A percentile compares a stretch with the other conserved stretches of the same genome.
Evolutionary conservation across 2,113 vertebrate genomes (phyloP).

Genomic region (Zapornia atra): DNA sequence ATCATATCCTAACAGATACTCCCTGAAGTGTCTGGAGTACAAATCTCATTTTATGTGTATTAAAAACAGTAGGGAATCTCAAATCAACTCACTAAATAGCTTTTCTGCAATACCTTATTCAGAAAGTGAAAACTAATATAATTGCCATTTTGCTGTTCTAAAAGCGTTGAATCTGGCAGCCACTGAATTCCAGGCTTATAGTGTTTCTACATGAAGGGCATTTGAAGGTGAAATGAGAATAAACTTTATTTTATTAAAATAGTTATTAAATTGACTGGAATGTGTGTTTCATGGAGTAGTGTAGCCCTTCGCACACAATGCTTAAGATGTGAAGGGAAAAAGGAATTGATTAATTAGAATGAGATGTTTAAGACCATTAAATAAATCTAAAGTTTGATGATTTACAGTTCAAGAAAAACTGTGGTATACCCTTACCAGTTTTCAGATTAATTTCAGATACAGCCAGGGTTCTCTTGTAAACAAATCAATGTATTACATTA

Average conservation of each 20-base stretch:
- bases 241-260: background rate
- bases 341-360: background rate
- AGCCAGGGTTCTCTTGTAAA: background rate
- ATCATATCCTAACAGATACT: slow-evolving; percentile 28
- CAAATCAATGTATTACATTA: slow-evolving; percentile 33
- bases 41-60: slow-evolving; percentile 52
- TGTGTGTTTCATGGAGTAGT: background rate
- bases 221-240: slow-evolving; percentile 33
- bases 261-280: background rate
- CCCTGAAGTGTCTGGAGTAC: slow-evolving; percentile 19
- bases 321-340: background rate
- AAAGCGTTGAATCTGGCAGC: background rate
- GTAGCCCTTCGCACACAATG: background rate
- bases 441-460: slow-evolving; percentile 25
- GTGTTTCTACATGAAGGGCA: background rate
- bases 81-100: slow-evolving; percentile 44
- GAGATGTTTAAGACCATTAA: background rate
- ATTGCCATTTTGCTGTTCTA: slow-evolving; percentile 37
- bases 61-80: slow-evolving; percentile 58
- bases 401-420: background rate
- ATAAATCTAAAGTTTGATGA: background rate
- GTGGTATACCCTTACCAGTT: background rate
- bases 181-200: background rate
- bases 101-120: slow-evolving; percentile 48
- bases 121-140: slow-evolving; percentile 51